Evolutionary conservation across 2,113 vertebrate genomes (phyloP).

Genomic region (Laticauda laticaudata): DNA sequence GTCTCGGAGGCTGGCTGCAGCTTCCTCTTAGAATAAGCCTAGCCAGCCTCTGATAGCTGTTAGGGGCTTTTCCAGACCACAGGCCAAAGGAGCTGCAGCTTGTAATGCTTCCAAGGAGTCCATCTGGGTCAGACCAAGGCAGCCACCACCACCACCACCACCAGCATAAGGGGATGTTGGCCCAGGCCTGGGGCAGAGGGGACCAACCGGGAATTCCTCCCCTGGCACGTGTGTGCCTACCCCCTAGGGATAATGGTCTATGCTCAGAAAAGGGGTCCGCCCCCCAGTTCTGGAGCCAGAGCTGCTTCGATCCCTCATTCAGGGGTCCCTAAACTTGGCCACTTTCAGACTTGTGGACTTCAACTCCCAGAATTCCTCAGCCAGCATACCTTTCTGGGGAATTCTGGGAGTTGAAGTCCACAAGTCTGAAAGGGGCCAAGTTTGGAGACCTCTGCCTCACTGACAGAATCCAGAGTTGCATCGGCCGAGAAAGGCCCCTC

Average conservation of each 20-base stretch:
- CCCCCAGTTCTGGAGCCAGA: not conserved
- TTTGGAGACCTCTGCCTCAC: not conserved
- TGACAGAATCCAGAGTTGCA: not conserved
- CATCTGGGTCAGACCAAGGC: not conserved
- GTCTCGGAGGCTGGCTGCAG: too few species aligned
- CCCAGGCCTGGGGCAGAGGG: too few species aligned
- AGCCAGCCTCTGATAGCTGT: not conserved
- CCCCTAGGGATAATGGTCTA: not conserved
- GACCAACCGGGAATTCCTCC: not conserved
- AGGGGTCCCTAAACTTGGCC: too few species aligned
- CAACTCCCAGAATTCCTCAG: too few species aligned
- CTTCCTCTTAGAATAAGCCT: not conserved
- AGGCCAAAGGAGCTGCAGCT: not conserved
- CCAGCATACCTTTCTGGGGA: too few species aligned
- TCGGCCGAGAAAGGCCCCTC: not conserved
- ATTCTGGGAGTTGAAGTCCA: too few species aligned
- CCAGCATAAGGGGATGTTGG: too few species aligned
- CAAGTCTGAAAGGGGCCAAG: too few species aligned
- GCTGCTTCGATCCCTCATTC: not conserved
- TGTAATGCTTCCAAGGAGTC: not conserved
- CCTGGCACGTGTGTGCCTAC: not conserved
- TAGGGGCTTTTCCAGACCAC: not conserved
- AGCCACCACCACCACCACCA: accelerated
- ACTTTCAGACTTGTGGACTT: too few species aligned
- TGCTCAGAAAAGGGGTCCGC: not conserved